Evolutionary conservation across 23 tunicate genomes (phyloP), one percentile per base, ranked within the genome.

Genomic region (Oikopleura albicans): DNA sequence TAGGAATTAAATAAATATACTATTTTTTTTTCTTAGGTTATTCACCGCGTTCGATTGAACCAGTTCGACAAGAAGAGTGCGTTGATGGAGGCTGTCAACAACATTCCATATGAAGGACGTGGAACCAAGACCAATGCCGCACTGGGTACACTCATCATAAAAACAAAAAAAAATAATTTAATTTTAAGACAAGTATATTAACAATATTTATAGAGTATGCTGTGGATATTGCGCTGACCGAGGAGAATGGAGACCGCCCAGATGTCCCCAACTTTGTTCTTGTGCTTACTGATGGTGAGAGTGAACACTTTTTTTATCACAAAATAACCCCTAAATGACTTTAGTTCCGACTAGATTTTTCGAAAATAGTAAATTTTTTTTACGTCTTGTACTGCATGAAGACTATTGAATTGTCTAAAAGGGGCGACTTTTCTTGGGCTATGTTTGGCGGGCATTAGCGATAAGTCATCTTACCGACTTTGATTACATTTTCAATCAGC

Each of bases 241-340:
- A 27, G 37, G 27, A 16, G 27, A 29, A 22, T 27, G 79, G 79
- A 16, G 79, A 71, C 31, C 79, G 79, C 4, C 79, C 79, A 12
- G 79, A 71, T 71, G 79, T 71, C 31, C 79, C 79, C 33, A 71
- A 71, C 31, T 12, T 29, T 31, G 79, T 71, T 29, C 79, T 71
- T 31, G 79, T 71, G 37, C 79, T 71, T 29, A 71, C 79, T 16
- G 79, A 71, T 71, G 79, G 79, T 71, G n/a, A n/a, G n/a, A n/a
- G n/a, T n/a, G n/a, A n/a, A n/a, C n/a, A n/a, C n/a, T n/a, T n/a
- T n/a, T 22, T 49, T 12, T 49, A 49, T 49, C 63, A 22, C 12
- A 49, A 49, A 49, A 49, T 49, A 49, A 49, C n/a, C n/a, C n/a
- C n/a, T n/a, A n/a, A n/a, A n/a, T n/a, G n/a, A n/a, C n/a, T n/a